Percentiles rank a stretch among this genome's conserved stretches.
Evolutionary conservation across 2,888 invertebrate genomes (phyloP).

Genomic region (Drosophila mulleri): DNA sequence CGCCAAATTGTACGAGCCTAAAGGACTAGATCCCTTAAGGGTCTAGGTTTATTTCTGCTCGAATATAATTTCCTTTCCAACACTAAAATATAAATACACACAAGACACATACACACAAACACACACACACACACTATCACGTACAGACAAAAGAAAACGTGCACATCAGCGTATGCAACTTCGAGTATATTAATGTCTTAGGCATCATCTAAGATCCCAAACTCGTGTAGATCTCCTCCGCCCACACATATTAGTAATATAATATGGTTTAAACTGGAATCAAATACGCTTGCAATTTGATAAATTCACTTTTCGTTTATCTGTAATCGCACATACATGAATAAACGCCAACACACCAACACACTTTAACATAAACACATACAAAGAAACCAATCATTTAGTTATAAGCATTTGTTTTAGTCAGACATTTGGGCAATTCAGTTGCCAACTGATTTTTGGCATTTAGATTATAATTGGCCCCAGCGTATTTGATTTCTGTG

Average conservation of each 20-base stretch:
- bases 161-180: conserved; percentile 31
- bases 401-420: conserved; percentile 52
- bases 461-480: conserved; percentile 51
- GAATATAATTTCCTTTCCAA: conserved; percentile 65
- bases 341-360: neutral
- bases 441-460: conserved; percentile 53
- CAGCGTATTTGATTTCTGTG: conserved; percentile 73
- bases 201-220: conserved; percentile 31
- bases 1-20: conserved; percentile 60
- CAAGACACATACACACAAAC: conserved; percentile 15
- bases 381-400: conserved; percentile 19
- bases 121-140: conserved; percentile 16
- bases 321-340: conserved; percentile 1
- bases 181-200: conserved; percentile 30
- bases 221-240: conserved; percentile 75
- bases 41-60: conserved; percentile 55
- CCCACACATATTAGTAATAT: conserved; percentile 71
- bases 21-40: conserved; percentile 46
- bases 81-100: conserved; percentile 15
- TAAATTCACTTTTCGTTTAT: conserved; percentile 32
- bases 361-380: neutral
- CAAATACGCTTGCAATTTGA: conserved; percentile 73
- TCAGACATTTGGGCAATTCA: conserved; percentile 49
- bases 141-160: conserved; percentile 26
- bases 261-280: conserved; percentile 78